Base-by-base conservation (phyloP, 1,140 invertebrate species). In the Metopolophium dirhodum region DNA sequence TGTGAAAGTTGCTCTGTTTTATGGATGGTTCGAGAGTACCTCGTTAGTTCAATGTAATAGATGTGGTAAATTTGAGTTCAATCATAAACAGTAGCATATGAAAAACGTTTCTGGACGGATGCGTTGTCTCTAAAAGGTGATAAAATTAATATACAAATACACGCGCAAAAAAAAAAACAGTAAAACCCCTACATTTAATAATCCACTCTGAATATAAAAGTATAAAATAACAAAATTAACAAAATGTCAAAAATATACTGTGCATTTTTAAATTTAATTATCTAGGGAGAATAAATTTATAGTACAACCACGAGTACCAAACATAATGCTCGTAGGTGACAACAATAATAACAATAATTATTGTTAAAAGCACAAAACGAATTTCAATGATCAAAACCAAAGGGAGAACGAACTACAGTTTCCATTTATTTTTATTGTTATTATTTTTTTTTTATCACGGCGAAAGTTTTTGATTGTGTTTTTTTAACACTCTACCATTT, bases 401-500 rank as follows among this genome's bases (percentile, higher is more conserved):
- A 47, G 41, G 11, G 26, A 30, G 11, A 14, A 7, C 41, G 45
- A 86, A 86, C 23, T 26, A 47, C 37, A 26, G 41, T 37, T 86
- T 86, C 41, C 11, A 86, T 45, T 86, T 85, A 45, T 37, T 85
- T 85, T 85, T 85, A 26, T 85, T 85, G 23, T 85, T 83, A 83
- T 83, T 82, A 35, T 82, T 82, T 20, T 37, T 83, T 45, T 86
- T 86, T 4, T 86, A 30, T 86, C 30, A 14, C 83, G 35, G 30
- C 11, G 41, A 86, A 86, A 47, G 41, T 86, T 86, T 85, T 86
- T 86, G 22, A 45, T 86, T 86, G 83, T 86, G 41, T 86, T 86
- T 86, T 85, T 83, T 86, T 45, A 45, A 45, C 41, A 23, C 11
- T 7, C 41, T 11, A 45, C 83, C 41, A 47, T 26, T 9, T 0